Evolutionary conservation across 2,797 vertebrate genomes (phyloP).

Genomic region (Crenichthys baileyi): DNA sequence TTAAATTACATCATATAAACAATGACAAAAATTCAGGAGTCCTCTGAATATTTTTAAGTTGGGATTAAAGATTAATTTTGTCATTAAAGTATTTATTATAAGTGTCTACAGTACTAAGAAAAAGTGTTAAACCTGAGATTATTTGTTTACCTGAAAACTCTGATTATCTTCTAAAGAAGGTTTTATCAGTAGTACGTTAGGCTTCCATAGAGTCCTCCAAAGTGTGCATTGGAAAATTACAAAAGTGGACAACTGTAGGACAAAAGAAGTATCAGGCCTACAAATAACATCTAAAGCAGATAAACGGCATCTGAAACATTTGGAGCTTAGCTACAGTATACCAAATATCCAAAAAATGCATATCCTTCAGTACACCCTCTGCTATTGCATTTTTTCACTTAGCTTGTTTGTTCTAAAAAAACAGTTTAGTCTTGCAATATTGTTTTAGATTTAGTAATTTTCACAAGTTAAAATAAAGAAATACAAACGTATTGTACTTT

Average conservation of each 20-base stretch:
- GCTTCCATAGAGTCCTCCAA: not conserved
- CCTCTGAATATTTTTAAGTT: conserved; percentile 11
- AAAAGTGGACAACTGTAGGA: not conserved
- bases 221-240: not conserved
- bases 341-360: not conserved
- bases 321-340: not conserved
- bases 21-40: conserved; percentile 55
- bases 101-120: not conserved
- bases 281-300: not conserved
- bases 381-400: not conserved
- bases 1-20: conserved; percentile 65
- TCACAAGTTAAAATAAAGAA: not conserved
- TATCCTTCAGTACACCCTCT: not conserved
- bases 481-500: not conserved
- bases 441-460: not conserved
- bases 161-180: not conserved
- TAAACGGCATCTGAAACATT: not conserved
- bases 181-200: not conserved
- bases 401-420: not conserved
- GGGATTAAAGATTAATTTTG: not conserved
- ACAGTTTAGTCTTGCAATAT: not conserved
- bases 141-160: not conserved
- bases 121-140: not conserved
- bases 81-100: not conserved
- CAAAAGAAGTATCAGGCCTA: not conserved